Evolutionary conservation across 2,888 invertebrate species (phyloP), one percentile per base, ranked within the genome.

Genomic region (Pteria penguin): DNA sequence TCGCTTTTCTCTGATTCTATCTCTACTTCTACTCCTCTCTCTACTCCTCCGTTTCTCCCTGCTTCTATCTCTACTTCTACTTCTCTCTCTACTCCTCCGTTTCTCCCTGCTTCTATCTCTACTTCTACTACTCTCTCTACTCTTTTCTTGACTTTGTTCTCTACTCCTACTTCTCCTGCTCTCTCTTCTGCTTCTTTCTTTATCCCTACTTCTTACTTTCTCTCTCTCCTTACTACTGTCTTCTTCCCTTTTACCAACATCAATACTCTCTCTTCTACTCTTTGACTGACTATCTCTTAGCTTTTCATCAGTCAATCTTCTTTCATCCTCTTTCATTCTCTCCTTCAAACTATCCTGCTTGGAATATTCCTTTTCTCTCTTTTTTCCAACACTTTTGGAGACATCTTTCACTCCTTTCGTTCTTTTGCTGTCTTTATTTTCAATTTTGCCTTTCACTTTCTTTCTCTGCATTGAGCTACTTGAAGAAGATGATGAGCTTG

Each of bases 321-420:
- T 68, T 18, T 31, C 32, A 27, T 22, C 18, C 27, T 72, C 55
- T 29, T 55, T 55, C 22, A 8, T 11, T 61, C 52, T 72, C 18
- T 72, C 76, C 14, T 75, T 57, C 29, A 80, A 74, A 57, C 81
- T 84, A 66, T 78, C 72, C 63, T 78, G 65, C 63, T 78, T 72
- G 61, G 78, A 66, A 75, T 79, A 62, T 75, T 82, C 66, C 70
- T 71, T 71, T 77, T 80, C 32, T 74, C 74, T 73, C n/a, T 75
- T 72, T n/a, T 55, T 27, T 58, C 61, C 55, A 33, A 69, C 70
- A 32, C 66, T 69, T 67, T 75, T 36, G 54, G 54, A 72, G 72
- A 26, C 73, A 71, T 68, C 72, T 78, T 60, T 24, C 52, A 54
- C 62, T 52, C 33, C 36, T 60, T 66, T 29, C 60, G 62, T 76